A percentile compares a stretch with the other conserved stretches of the same genome.
Conservation (phyloP, 2,113 vertebrate species). For the Tinamus guttatus region DNA sequence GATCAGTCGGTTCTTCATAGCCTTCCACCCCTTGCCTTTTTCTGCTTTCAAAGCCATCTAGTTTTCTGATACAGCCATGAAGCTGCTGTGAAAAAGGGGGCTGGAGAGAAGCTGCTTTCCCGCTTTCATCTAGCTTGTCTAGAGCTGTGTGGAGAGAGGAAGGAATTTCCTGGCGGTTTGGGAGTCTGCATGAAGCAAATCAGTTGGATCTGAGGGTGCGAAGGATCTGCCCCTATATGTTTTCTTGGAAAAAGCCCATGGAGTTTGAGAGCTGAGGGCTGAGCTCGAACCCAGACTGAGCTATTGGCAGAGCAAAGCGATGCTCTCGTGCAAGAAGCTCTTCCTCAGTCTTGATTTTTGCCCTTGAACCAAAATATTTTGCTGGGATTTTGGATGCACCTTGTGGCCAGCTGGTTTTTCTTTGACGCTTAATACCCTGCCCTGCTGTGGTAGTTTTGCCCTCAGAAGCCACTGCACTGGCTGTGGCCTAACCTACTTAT, state of each 20-base stretch:
- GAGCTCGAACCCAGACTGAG: background rate
- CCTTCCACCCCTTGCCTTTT: background rate
- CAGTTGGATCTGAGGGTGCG: background rate
- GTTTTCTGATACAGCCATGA: background rate
- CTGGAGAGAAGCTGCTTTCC: background rate
- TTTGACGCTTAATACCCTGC: background rate
- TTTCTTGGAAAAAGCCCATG: background rate
- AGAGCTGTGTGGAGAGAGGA: background rate
- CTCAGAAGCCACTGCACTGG: background rate
- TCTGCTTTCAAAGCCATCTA: background rate
- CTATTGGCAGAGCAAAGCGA: background rate
- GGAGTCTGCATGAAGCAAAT: background rate
- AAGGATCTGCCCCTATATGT: background rate
- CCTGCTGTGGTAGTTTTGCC: too few relatives aligned
- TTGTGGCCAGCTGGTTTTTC: background rate
- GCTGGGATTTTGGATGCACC: background rate
- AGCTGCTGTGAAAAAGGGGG: background rate
- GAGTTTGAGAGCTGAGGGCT: background rate
- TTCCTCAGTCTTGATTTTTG: background rate
- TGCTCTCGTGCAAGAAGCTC: accelerated
- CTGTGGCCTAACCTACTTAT: background rate
- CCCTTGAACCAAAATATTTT: too few relatives aligned
- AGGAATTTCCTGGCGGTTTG: background rate
- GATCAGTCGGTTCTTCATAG: background rate
- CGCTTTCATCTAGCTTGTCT: conserved; percentile 16